These are phyloP conservation scores for Paramormyrops hopkinsi DNA, from an alignment of 2,797 vertebrate species.

Conservation along the genomic window DNA sequence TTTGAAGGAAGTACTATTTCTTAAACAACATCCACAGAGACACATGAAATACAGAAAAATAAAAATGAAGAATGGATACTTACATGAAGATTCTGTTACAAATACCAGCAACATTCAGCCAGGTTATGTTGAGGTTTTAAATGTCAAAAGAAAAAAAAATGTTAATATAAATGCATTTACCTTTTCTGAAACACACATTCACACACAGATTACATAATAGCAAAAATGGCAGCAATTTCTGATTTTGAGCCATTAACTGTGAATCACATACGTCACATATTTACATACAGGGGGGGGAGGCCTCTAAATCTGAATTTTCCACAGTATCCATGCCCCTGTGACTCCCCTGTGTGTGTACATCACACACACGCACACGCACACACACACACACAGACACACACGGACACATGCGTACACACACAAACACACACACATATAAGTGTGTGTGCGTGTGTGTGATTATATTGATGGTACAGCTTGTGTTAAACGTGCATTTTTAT, in stretches of 20 bases:
- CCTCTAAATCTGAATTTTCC: not conserved
- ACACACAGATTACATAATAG: not conserved
- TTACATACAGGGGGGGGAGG: not conserved
- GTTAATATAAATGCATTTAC: slow-evolving; percentile 40
- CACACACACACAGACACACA: not conserved
- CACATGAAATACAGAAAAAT: not conserved
- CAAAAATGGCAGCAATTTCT: not conserved
- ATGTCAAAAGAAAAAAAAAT: slow-evolving; percentile 43
- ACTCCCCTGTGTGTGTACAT: not conserved
- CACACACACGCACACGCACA: not conserved
- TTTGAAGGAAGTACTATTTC: not conserved
- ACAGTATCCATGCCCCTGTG: not conserved
- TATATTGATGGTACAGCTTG: not conserved
- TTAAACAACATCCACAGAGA: slow-evolving; percentile 17
- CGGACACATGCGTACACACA: no score
- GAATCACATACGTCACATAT: not conserved
- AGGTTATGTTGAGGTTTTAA: slow-evolving; percentile 50
- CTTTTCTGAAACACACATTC: slow-evolving; percentile 51
- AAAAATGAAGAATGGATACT: slow-evolving; percentile 50
- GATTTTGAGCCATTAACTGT: not conserved
- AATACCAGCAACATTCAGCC: slow-evolving; percentile 59
- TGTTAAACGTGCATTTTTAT: not conserved
- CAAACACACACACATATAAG: not conserved
- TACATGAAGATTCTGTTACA: slow-evolving; percentile 52
- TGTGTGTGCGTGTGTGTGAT: not conserved